phyloP scores from a whole-genome alignment of 2,797 vertebrate species.

The Myotis planiceps region DNA sequence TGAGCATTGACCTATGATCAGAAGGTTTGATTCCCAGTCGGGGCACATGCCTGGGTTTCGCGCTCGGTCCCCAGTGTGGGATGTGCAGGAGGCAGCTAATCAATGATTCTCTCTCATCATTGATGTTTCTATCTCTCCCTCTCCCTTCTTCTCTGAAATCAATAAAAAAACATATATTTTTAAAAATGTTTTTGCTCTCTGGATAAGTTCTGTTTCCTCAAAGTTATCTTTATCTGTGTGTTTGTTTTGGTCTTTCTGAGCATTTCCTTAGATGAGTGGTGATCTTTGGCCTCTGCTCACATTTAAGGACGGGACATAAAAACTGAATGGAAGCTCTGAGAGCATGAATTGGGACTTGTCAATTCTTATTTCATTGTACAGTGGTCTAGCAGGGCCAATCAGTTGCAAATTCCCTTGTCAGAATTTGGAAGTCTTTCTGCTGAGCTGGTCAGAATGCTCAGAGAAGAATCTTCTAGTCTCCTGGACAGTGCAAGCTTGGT shows the following conservation, averaged over 20 bases:
- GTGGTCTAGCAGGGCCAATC: neutral
- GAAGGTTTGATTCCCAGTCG: too few species aligned
- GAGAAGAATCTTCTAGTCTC: neutral
- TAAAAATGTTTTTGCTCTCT: neutral
- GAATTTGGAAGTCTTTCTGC: slow-evolving; percentile 25
- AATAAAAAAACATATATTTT: too few species aligned
- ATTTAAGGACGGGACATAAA: slow-evolving; percentile 1
- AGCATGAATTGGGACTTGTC: neutral
- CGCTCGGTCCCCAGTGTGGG: too few species aligned
- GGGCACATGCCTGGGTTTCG: too few species aligned
- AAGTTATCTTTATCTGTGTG: neutral
- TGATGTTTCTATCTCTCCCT: too few species aligned
- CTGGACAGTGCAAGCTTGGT: neutral
- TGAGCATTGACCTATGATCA: too few species aligned
- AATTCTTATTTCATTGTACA: neutral
- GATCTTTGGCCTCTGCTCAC: neutral
- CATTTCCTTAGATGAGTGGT: neutral
- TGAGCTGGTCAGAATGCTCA: neutral
- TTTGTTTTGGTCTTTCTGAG: slow-evolving; percentile 38
- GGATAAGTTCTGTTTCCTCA: neutral
- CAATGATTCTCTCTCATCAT: too few species aligned
- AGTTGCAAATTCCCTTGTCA: neutral
- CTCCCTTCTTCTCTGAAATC: too few species aligned
- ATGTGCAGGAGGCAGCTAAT: too few species aligned
- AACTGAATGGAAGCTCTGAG: neutral